Conservation (phyloP, 2,113 vertebrate species). For the Eurystomus gularis region DNA sequence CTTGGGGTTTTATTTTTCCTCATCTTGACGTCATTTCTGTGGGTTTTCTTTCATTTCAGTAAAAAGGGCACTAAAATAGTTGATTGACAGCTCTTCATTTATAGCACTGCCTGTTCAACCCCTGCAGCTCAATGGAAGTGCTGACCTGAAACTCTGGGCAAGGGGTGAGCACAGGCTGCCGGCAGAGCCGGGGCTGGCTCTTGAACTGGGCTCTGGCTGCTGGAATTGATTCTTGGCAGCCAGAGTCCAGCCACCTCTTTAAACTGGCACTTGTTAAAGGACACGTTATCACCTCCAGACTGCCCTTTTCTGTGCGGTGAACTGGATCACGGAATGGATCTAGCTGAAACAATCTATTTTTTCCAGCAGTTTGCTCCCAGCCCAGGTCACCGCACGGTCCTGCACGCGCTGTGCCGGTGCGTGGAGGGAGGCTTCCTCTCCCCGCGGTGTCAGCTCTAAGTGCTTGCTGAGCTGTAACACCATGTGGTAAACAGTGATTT, state of each 20-base stretch:
- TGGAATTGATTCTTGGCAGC: background rate
- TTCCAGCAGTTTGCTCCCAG: background rate
- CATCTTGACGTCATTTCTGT: background rate
- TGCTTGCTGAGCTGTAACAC: background rate
- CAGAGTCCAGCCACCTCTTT: background rate
- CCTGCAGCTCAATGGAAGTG: background rate
- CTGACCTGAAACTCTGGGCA: background rate
- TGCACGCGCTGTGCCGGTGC: background rate
- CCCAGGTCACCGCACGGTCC: background rate
- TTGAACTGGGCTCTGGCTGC: background rate
- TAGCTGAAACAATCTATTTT: background rate
- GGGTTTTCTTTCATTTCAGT: background rate
- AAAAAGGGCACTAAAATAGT: background rate
- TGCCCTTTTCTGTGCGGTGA: background rate
- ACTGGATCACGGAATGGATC: background rate
- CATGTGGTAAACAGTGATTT: background rate
- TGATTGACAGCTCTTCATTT: slow-evolving; percentile 20
- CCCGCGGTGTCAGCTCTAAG: background rate
- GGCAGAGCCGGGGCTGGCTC: background rate
- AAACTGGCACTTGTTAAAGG: background rate
- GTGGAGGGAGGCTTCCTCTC: background rate
- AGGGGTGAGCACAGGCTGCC: background rate
- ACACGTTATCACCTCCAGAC: background rate
- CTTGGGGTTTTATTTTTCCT: background rate
- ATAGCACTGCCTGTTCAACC: background rate